A percentile compares a stretch with the other conserved stretches of the same genome.
phyloP scores from a whole-genome alignment of 2,113 vertebrate species.

The Oryzias melastigma region DNA sequence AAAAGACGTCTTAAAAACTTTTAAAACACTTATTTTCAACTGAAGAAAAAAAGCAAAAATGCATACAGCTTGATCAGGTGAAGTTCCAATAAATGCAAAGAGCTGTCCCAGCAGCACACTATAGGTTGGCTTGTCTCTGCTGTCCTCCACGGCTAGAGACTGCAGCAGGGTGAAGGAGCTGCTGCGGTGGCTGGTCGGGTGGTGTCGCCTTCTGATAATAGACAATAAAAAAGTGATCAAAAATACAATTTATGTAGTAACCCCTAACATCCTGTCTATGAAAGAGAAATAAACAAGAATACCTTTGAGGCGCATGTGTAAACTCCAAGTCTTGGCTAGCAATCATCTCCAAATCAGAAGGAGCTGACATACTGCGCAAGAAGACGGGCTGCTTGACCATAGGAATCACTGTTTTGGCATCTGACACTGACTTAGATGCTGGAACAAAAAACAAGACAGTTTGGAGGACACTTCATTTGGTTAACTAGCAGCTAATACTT shows the following conservation, averaged over 20 bases:
- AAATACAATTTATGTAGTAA: not conserved
- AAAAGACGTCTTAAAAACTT: not conserved
- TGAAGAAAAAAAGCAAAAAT: not conserved
- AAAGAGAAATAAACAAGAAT: conserved; percentile 12
- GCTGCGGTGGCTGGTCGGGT: conserved; percentile 91
- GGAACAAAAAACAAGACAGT: conserved; percentile 13
- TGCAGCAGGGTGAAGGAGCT: conserved; percentile 97
- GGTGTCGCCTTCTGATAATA: conserved; percentile 82
- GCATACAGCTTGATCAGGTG: conserved; percentile 90
- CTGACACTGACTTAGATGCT: conserved; percentile 94
- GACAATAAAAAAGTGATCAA: not conserved
- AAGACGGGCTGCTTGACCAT: conserved; percentile 93
- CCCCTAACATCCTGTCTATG: not conserved
- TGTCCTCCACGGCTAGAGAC: conserved; percentile 90
- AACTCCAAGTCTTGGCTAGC: conserved; percentile 95
- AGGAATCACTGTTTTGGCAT: conserved; percentile 86
- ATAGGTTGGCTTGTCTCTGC: conserved; percentile 92
- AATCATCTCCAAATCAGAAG: conserved; percentile 98
- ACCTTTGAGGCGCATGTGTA: conserved; percentile 89
- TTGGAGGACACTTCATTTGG: not conserved
- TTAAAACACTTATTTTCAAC: conserved; percentile 9
- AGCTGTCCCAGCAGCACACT: conserved; percentile 94
- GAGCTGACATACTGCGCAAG: conserved; percentile 96
- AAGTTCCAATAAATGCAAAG: conserved; percentile 97
- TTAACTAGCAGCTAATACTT: not conserved